Conservation (phyloP, 2,113 vertebrate species). For the Sitta europaea region DNA sequence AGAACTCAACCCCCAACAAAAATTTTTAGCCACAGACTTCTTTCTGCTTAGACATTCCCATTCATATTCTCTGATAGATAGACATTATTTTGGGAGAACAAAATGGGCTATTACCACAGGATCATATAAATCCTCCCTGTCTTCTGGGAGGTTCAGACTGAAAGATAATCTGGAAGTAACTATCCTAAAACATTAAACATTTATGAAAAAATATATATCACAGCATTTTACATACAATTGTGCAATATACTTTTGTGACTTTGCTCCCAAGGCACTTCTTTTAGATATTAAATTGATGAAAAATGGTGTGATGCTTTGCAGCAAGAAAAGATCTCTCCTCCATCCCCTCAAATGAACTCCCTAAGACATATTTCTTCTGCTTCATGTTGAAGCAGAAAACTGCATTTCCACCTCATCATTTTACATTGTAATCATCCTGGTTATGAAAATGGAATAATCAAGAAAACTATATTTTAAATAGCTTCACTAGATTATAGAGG, state of each 20-base stretch:
- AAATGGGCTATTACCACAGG: neutral
- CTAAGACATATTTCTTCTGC: neutral
- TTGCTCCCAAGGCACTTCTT: neutral
- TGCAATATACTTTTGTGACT: neutral
- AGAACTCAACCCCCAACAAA: too few species aligned
- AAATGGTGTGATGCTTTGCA: neutral
- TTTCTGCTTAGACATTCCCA: neutral
- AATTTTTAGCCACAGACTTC: conserved; percentile 3
- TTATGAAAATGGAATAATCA: conserved; percentile 15
- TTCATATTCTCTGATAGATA: neutral
- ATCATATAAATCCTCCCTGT: neutral
- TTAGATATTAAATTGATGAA: conserved; percentile 14
- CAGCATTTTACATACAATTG: neutral
- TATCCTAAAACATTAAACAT: neutral
- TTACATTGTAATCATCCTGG: neutral
- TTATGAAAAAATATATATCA: conserved; percentile 50
- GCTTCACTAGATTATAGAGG: neutral
- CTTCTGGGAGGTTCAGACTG: neutral
- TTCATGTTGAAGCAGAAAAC: conserved; percentile 22
- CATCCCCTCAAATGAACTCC: neutral
- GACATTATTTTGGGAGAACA: neutral
- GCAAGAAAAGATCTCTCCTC: neutral
- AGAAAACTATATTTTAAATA: conserved; percentile 5
- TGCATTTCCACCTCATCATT: conserved; percentile 15
- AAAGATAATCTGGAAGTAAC: neutral